Conservation (phyloP, 2,113 vertebrate genomes). For the Acanthisitta chloris region DNA sequence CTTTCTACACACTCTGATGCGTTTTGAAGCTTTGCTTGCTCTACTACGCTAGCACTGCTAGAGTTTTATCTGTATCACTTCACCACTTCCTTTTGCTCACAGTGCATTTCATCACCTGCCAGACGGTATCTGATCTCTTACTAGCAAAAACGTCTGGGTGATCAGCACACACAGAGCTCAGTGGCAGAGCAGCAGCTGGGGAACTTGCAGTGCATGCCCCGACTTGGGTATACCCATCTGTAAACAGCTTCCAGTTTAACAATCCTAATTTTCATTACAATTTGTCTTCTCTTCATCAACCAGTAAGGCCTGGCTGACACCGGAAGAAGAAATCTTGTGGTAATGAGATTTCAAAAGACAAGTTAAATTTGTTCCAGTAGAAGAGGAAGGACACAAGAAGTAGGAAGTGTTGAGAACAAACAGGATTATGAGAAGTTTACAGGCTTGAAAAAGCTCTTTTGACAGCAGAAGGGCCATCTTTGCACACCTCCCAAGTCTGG, state of each 20-base stretch:
- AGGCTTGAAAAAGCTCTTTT: not conserved
- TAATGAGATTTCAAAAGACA: conserved; percentile 50
- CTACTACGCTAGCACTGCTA: not conserved
- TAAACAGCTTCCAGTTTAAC: not conserved
- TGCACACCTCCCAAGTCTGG: not conserved
- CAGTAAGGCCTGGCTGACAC: not conserved
- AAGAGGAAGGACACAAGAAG: conserved; percentile 7
- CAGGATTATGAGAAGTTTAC: not conserved
- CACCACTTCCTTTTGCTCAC: not conserved
- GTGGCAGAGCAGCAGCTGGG: not conserved
- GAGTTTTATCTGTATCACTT: not conserved
- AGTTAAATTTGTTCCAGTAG: conserved; percentile 1
- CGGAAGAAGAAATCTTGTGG: conserved; percentile 35
- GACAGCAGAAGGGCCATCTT: not conserved
- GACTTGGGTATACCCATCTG: not conserved
- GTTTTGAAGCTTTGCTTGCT: not conserved
- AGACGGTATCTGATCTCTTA: not conserved
- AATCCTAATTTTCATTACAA: not conserved
- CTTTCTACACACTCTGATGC: not conserved
- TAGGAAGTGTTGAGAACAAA: not conserved
- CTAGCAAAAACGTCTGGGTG: not conserved
- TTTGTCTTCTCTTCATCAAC: not conserved
- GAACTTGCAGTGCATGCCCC: not conserved
- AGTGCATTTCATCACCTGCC: not conserved
- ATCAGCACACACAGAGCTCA: not conserved